These are phyloP conservation scores for Diarsia rubi DNA, from an alignment of 2,888 invertebrate genomes.

Conservation along the genomic window DNA sequence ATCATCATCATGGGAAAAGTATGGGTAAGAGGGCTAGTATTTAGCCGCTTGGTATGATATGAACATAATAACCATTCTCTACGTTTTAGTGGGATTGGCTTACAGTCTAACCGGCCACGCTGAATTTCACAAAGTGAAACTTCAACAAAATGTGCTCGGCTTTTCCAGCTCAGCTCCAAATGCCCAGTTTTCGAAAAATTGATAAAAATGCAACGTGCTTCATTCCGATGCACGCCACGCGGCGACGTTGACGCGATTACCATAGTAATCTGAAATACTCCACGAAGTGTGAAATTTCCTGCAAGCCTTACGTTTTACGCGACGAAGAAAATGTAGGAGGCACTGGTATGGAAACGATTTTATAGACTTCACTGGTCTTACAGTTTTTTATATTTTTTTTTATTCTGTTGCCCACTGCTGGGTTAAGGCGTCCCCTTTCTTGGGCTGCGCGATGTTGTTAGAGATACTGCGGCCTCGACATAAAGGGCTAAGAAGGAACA, in stretches of 20 bases:
- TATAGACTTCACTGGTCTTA: not conserved
- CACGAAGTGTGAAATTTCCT: constrained; percentile 32
- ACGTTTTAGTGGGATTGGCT: not conserved
- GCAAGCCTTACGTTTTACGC: constrained; percentile 30
- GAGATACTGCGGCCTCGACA: no score
- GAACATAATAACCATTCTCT: not conserved
- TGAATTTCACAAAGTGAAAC: not conserved
- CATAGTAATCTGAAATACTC: constrained; percentile 56
- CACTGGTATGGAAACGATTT: constrained; percentile 18
- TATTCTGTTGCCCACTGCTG: no score
- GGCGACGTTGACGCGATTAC: constrained; percentile 38
- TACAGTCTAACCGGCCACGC: not conserved
- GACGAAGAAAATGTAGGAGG: constrained; percentile 17
- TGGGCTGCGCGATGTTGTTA: no score
- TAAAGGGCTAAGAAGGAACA: no score
- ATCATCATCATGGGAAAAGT: no score
- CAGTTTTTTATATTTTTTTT: no score
- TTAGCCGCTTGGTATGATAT: not conserved
- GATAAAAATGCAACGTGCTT: constrained; percentile 44
- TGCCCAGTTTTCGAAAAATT: not conserved
- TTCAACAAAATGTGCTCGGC: not conserved
- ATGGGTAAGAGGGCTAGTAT: no score
- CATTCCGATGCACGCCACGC: constrained; percentile 30
- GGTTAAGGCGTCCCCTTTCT: no score
- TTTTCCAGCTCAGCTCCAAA: not conserved